Base-by-base conservation (phyloP, 2,888 invertebrate species). In the Drosophila stalkeri region DNA sequence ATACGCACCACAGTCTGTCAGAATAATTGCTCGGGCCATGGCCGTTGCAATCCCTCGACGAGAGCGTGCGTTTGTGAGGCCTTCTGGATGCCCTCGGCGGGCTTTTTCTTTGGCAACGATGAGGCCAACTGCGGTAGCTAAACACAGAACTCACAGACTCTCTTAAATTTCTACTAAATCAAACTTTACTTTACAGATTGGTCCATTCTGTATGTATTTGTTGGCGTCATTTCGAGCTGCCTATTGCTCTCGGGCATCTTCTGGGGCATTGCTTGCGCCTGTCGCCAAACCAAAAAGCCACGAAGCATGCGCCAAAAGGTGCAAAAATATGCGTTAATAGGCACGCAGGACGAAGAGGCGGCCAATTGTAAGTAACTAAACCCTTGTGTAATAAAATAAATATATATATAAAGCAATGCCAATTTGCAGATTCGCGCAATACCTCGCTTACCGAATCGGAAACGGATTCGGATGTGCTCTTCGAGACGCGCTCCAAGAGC, bases 21-120 rank as follows among this genome's bases (percentile, higher is more conserved):
- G 90, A 98, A 98, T 93, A 95, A 97, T 92, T 99, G 99, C 93
- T 98, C 98, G 44, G 96, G 96, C 52, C 98, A 99, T 93, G 99
- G 99, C 61, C 94, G 95, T 41, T 99, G 99, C 93, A 96, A 98
- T 92, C 96, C 96, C 90, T 95, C 96, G 81, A 95, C 97, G 8
- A 95, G 98, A 84, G 94, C 95, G 64, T 99, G 98, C 91, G 94
- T 97, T 86, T 99, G 98, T 93, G 98, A 98, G 93, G 97, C 98
- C 23, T 98, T 98, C 94, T 99, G 99, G 99, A 98, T 98, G 98
- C 96, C 97, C 93, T 97, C 97, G 92, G 94, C 96, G 41, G 94
- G 96, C 74, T 94, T 94, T 56, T 94, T 94, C 68, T 94, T 95
- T 91, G 94, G 95, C 72, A 94, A 95, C 35, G 94, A 95, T 90